These are phyloP conservation scores for Plumapathes pennacea DNA, from an alignment of 92 coral and sea anemone species.

Conservation along the genomic window DNA sequence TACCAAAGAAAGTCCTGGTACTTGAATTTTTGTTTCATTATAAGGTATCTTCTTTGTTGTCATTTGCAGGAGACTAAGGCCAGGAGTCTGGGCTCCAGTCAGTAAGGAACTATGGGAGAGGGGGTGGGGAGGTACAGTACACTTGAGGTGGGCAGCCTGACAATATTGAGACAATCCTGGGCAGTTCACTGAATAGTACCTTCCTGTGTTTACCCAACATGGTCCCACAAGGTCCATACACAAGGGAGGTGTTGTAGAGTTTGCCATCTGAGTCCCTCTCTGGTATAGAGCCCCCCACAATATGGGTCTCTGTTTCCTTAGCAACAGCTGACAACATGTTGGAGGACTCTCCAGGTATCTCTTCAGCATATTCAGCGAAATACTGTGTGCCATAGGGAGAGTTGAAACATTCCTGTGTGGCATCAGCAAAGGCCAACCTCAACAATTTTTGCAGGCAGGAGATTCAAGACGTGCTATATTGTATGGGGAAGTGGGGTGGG, in stretches of 20 bases:
- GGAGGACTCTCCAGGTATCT: constrained; percentile 91
- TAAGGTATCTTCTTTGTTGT: too few relatives aligned
- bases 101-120: too few relatives aligned
- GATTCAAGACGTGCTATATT: too few relatives aligned
- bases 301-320: constrained; percentile 76
- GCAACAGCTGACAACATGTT: constrained; percentile 80
- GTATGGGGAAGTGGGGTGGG: too few relatives aligned
- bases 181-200: constrained; percentile 34
- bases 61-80: neutral
- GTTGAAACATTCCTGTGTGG: constrained; percentile 85
- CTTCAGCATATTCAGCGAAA: constrained; percentile 93
- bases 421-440: neutral
- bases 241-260: constrained; percentile 83
- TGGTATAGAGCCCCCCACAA: constrained; percentile 93
- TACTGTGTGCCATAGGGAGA: constrained; percentile 96
- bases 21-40: too few relatives aligned
- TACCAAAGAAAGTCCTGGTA: too few relatives aligned
- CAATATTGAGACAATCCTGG: too few relatives aligned
- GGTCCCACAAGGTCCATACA: constrained; percentile 85
- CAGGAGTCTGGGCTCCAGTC: neutral
- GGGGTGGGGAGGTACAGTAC: too few relatives aligned
- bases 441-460: too few relatives aligned
- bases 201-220: constrained; percentile 92
- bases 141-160: too few relatives aligned
- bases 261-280: constrained; percentile 74